A percentile compares a stretch with the other conserved stretches of the same genome.
These are phyloP conservation scores for Coranthus polyacanthus DNA, from an alignment of 2,797 vertebrate genomes.

Conservation along the genomic window DNA sequence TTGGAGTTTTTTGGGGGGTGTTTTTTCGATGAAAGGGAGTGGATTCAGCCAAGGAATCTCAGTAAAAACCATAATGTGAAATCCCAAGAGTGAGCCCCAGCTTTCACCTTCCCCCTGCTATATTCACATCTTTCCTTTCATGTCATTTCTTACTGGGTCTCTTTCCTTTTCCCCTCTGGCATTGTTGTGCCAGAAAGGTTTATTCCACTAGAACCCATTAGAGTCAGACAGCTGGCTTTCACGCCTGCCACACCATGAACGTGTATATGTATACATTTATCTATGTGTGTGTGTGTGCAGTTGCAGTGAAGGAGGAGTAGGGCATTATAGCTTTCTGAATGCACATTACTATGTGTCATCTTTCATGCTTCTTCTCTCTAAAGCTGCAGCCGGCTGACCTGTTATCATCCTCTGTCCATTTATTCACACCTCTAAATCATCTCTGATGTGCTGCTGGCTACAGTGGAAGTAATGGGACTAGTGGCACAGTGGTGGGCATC, in stretches of 20 bases:
- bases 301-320: neutral
- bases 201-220: constrained; percentile 48
- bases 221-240: constrained; percentile 31
- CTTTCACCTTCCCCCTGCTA: neutral
- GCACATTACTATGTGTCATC: constrained; percentile 26
- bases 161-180: constrained; percentile 17
- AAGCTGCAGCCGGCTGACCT: constrained; percentile 39
- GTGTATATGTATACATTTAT: constrained; percentile 13
- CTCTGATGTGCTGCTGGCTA: constrained; percentile 9
- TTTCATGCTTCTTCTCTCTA: constrained; percentile 10
- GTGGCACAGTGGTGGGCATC: constrained; percentile 23
- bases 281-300: constrained; percentile 3
- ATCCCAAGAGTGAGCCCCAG: neutral
- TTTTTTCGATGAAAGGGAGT: neutral
- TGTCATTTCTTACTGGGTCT: constrained; percentile 9
- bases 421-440: constrained; percentile 24
- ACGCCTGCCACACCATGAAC: constrained; percentile 14
- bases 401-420: constrained; percentile 6
- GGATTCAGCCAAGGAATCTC: neutral
- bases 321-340: constrained; percentile 22
- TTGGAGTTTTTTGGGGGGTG: no score
- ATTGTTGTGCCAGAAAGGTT: constrained; percentile 39
- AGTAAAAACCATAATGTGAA: neutral
- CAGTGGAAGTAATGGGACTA: constrained; percentile 27
- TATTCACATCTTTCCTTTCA: neutral